These are phyloP conservation scores for Sinocyclocheilus anophthalmus DNA, from an alignment of 2,113 vertebrate genomes.

Conservation along the genomic window DNA sequence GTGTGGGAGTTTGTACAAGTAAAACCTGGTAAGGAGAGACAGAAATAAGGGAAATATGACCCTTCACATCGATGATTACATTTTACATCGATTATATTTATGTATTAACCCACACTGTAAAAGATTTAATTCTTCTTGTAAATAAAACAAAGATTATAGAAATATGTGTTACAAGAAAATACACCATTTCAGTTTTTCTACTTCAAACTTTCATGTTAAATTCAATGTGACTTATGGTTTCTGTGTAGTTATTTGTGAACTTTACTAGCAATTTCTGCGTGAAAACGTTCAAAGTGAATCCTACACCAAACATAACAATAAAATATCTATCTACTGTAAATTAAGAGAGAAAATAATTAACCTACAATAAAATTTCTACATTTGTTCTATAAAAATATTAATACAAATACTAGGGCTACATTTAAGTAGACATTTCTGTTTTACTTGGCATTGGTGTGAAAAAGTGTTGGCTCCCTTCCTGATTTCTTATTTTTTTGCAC, in stretches of 20 bases:
- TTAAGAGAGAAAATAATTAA: too few species aligned
- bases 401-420: background rate
- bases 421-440: background rate
- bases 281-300: background rate
- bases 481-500: too few species aligned
- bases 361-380: background rate
- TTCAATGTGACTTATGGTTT: background rate
- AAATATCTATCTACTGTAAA: too few species aligned
- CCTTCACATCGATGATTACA: background rate
- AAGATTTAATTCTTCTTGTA: too few species aligned
- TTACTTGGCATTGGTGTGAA: background rate
- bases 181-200: background rate
- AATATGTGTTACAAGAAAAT: too few species aligned
- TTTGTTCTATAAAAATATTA: background rate
- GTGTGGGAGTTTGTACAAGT: constrained; percentile 85
- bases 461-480: too few species aligned
- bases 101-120: background rate
- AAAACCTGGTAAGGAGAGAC: constrained; percentile 76
- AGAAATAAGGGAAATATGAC: background rate
- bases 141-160: too few species aligned
- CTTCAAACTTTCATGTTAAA: background rate
- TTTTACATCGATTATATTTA: background rate
- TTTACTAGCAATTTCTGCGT: too few species aligned
- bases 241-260: too few species aligned
- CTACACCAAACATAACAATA: background rate